phyloP scores from a whole-genome alignment of 1,140 invertebrate genomes.

The Paracyclopina nana region DNA sequence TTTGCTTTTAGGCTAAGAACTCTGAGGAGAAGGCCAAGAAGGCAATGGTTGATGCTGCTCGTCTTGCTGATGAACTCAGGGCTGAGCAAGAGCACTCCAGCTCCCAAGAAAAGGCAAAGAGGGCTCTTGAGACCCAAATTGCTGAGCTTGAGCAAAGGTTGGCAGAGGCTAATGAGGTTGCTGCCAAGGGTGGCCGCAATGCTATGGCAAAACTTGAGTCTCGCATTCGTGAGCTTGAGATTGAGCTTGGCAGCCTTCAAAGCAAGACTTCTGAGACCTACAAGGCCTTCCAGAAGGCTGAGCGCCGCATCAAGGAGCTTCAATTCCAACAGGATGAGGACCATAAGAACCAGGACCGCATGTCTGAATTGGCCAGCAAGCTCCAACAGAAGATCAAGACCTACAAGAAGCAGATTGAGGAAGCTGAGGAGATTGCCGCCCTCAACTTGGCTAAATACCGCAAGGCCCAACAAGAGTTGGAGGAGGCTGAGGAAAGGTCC shows the following conservation, averaged over 20 bases:
- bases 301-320: constrained; percentile 82
- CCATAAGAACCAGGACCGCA: constrained; percentile 90
- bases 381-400: constrained; percentile 80
- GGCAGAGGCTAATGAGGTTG: constrained; percentile 38
- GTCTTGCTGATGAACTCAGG: constrained; percentile 89
- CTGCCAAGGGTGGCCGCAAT: constrained; percentile 14
- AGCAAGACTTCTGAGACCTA: constrained; percentile 88
- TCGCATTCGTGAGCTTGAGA: constrained; percentile 69
- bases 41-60: constrained; percentile 49
- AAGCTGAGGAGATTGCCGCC: constrained; percentile 39
- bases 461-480: constrained; percentile 29
- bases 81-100: constrained; percentile 96
- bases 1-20: no score
- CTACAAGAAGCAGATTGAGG: constrained; percentile 41
- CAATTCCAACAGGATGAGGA: constrained; percentile 52
- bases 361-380: constrained; percentile 95
- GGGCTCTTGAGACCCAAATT: constrained; percentile 86
- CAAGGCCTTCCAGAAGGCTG: constrained; percentile 83
- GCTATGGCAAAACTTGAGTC: constrained; percentile 17
- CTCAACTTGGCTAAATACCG: constrained; percentile 41
- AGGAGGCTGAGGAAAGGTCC: constrained; percentile 24
- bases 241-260: constrained; percentile 92
- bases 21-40: constrained; percentile 33
- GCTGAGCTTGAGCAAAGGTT: constrained; percentile 74
- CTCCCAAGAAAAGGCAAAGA: constrained; percentile 92